Evolutionary conservation across 2,888 invertebrate genomes (phyloP), one percentile per base, ranked within the genome.

Genomic region (Folsomia manolachei): DNA sequence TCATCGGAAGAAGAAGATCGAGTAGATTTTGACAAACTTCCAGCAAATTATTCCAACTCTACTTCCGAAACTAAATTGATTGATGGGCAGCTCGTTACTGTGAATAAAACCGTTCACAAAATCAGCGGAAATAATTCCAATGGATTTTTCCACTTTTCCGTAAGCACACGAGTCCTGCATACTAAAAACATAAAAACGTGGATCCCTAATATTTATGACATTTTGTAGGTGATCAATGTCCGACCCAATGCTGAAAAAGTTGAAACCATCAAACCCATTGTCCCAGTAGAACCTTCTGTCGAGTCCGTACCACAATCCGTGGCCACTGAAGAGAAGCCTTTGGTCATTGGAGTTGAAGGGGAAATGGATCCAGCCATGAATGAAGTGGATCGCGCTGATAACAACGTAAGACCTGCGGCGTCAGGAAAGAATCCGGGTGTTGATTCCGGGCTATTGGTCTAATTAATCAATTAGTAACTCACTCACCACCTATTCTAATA

Each of bases 11-110:
- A 71, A 27, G 71, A 70, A 1, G 71, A 75, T 11, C 4, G 2
- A 7, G 24, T 75, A 11, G 73, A 78, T 27, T 71, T 78, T 60
- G 76, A 71, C 26, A 77, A 76, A 2, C 69, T 80, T 27, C 80
- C 80, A 23, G 71, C 75, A 14, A 79, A 79, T 51, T 79, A 80
- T 74, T 71, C 71, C 24, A 80, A 80, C 64, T 75, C 78, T 1
- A 80, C 80, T 14, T 79, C 79, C 24, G 80, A 80, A 68, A 80
- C 78, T 0, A 80, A 80, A 63, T 65, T 79, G 24, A 73, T 80
- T 63, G 80, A 80, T 69, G 80, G 80, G 7, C 75, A 80, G 67
- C 70, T 79, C 25, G 77, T 80, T 21, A 69, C 76, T 53, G 78
- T 80, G 9, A 80, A 80, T 66, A 79, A 78, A 61, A 80, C 80